Base-by-base conservation (phyloP, 1,140 invertebrate species). In the Neocloeon triangulifer region DNA sequence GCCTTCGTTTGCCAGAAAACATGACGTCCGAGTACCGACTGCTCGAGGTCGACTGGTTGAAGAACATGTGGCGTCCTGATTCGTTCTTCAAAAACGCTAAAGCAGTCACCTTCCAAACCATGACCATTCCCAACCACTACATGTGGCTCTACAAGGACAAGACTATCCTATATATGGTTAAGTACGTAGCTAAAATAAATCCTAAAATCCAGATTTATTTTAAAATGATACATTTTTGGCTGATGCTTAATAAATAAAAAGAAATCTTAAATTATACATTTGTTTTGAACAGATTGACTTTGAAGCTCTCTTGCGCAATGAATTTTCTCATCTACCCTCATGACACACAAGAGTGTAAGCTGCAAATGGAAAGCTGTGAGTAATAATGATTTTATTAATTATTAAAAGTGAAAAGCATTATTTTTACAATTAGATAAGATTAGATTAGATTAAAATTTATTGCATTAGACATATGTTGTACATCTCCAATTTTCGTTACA, bases 121-220 rank as follows among this genome's bases (percentile, higher is more conserved):
- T 88, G 81, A 88, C 80, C 25, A 81, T 88, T 39, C 81, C 81
- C 0, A 88, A 88, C 55, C 81, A 88, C 46, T 84, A 84, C 41
- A 64, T 84, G 40, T 84, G 79, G 79, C 52, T 82, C 8, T 81
- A 81, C 49, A 81, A 80, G 49, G 77, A 82, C 46, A 81, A 84
- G 51, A 80, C 74, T 1, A 82, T 84, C 33, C 52, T 84, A 1
- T 84, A 82, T 44, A 82, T 82, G 77, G 76, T 81, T 23, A 82
- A 82, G 61, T 69, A 55, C 48, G 64, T 59, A 39, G 25, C 6
- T 17, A n/a, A n/a, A n/a, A n/a, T n/a, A n/a, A n/a, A n/a, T n/a
- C n/a, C n/a, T n/a, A n/a, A n/a, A n/a, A n/a, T n/a, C n/a, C n/a
- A n/a, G n/a, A n/a, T n/a, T n/a, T n/a, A n/a, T n/a, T n/a, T n/a